Conservation (phyloP, 2,888 invertebrate genomes). For the Andrena praecox region DNA sequence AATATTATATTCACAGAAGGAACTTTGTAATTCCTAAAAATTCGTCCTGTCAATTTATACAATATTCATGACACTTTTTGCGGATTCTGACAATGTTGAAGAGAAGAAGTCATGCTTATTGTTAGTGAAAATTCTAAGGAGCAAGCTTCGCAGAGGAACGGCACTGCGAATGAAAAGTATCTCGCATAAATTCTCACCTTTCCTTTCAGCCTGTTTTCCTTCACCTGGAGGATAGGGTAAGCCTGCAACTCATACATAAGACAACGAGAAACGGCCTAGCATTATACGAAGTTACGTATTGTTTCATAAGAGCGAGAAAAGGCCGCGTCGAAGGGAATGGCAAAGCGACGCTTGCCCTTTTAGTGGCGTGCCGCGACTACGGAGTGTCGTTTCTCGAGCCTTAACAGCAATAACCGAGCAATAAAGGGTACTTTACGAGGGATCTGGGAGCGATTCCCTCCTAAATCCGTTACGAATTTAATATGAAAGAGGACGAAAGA, state of each 20-base stretch:
- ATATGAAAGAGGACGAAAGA: slow-evolving; percentile 18
- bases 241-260: slow-evolving; percentile 77
- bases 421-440: slow-evolving; percentile 66
- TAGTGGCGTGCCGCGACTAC: slow-evolving; percentile 59
- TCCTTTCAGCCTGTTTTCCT: slow-evolving; percentile 50
- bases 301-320: slow-evolving; percentile 51
- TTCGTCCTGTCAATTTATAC: background rate
- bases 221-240: slow-evolving; percentile 70
- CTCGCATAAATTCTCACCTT: slow-evolving; percentile 72
- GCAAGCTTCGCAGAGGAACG: slow-evolving; percentile 42
- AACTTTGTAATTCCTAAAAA: no score
- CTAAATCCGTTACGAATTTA: slow-evolving; percentile 44
- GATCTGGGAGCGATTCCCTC: slow-evolving; percentile 45
- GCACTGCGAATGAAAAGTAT: slow-evolving; percentile 52
- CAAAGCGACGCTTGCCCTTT: background rate
- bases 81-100: no score
- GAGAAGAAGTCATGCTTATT: background rate
- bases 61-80: background rate
- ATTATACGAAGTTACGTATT: slow-evolving; percentile 65
- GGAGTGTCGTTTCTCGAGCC: slow-evolving; percentile 49
- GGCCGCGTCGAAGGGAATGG: slow-evolving; percentile 12
- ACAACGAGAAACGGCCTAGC: slow-evolving; percentile 46
- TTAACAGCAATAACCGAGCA: slow-evolving; percentile 65
- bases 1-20: no score
- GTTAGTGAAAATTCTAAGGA: background rate